These are phyloP conservation scores for Craseonycteris thonglongyai DNA, from an alignment of 2,113 vertebrate species.

Conservation along the genomic window DNA sequence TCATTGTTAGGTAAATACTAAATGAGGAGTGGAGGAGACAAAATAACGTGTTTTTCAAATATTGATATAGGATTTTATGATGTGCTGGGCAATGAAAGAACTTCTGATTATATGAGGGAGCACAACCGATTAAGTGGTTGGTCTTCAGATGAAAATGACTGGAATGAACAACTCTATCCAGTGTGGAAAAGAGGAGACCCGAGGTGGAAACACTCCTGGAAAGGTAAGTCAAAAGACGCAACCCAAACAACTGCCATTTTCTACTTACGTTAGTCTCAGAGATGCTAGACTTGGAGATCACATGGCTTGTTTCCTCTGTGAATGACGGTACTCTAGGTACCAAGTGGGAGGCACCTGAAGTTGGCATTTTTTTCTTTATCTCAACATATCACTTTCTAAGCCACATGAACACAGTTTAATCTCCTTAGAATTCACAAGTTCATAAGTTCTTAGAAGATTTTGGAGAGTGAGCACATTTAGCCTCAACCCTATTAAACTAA, in stretches of 20 bases:
- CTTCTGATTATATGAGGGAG: neutral
- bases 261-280: too few relatives aligned
- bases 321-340: neutral
- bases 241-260: neutral
- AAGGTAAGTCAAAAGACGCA: slow-evolving; percentile 62
- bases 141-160: slow-evolving; percentile 86
- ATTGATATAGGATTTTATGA: slow-evolving; percentile 77
- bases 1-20: neutral
- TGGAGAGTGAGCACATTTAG: neutral
- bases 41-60: neutral
- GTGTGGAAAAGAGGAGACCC: slow-evolving; percentile 79
- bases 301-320: neutral
- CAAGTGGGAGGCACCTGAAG: neutral
- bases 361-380: neutral
- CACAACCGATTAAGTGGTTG: slow-evolving; percentile 75
- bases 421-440: neutral
- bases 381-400: neutral
- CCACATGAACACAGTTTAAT: neutral
- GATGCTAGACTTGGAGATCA: neutral
- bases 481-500: neutral
- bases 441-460: neutral
- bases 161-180: slow-evolving; percentile 92
- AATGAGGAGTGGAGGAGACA: neutral
- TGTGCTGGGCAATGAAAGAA: slow-evolving; percentile 71
- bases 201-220: slow-evolving; percentile 81